Base-by-base conservation (phyloP, 2,113 vertebrate genomes). In the Cromileptes altivelis region DNA sequence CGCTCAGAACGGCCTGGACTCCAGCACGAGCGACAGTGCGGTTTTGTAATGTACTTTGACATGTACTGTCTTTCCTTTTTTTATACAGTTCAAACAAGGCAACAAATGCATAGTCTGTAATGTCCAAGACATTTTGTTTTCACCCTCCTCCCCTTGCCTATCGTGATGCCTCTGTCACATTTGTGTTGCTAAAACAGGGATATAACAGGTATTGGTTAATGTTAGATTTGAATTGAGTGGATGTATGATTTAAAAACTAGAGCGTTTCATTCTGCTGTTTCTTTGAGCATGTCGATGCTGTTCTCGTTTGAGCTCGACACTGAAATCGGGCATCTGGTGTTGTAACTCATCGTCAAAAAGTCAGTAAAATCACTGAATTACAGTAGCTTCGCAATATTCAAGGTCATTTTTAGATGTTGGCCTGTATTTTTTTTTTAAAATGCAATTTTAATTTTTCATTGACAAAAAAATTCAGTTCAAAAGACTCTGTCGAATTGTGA, bases 1-100 rank as follows among this genome's bases (percentile, higher is more conserved):
- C 82, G 79, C 97, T 92, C 98, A 98, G 92, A 99, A 99, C 88
- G 98, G 98, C 95, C 97, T 99, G 96, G 97, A 99, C 97, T 97
- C 97, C 64, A 95, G 80, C 85, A 85, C 84, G 30, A 78, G 87
- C 37, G 91, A 92, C 75, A 67, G 83, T 56, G 85, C 88, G 0
- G 92, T 94, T 96, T 96, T 95, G 94, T 96, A 96, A 95, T 91
- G 88, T 93, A 97, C 96, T 93, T 87, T 87, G 80, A 77, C 68
- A 53, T 81, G 88, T 88, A 75, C 74, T 42, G 63, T 87, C 64
- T 91, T 90, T 77, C 79, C 6, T 69, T 91, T 95, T 94, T 88
- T 85, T 93, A 93, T 85, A 73, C 70, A 76, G 86, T 92, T 76
- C 91, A 92, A 85, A 93, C 87, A 90, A 86, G 90, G 88, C 91